Base-by-base conservation (phyloP, 2,888 invertebrate species). In the Byasa hedistus region DNA sequence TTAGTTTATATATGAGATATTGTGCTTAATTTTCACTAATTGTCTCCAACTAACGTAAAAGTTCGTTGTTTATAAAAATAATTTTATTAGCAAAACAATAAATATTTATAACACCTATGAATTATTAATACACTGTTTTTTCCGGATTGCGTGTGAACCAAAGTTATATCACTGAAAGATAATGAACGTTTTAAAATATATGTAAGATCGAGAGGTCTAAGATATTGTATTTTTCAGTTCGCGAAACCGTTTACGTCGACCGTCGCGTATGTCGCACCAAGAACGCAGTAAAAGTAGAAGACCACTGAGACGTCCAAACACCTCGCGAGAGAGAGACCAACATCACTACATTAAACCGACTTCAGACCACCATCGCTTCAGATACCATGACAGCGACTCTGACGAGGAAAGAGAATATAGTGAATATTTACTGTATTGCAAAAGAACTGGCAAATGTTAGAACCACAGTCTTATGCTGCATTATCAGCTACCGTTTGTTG, bases 391-490 rank as follows among this genome's bases (percentile, higher is more conserved):
- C 22, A 73, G 71, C 22, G 82, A 84, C 1, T 74, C 72, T n/a
- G 85, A 85, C 22, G 77, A 78, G 24, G 83, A 84, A 7, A 76
- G 79, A 51, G 82, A 85, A 27, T 74, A 76, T 39, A 80, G 76
- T 69, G 83, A 83, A 48, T 85, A 82, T 69, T 73, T 73, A 59
- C 70, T 70, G 5, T 83, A 85, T 66, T 88, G 87, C 68, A 85
- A 81, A 71, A 82, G 81, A 75, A 85, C 80, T 67, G 84, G 88
- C 23, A 82, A 80, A 61, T 89, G 87, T 73, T 86, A 76, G 78
- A 69, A 15, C 15, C 39, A 3, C 39, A 39, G 15, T 39, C 3
- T 39, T 15, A 39, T 2, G 7, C 32, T 32, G 7, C 15, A 39
- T 39, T 36, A 27, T 27, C 5, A 4, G 27, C 27, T 27, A 27